phyloP scores from a whole-genome alignment of 1,140 invertebrate species.

The Parapsyche elsis region DNA sequence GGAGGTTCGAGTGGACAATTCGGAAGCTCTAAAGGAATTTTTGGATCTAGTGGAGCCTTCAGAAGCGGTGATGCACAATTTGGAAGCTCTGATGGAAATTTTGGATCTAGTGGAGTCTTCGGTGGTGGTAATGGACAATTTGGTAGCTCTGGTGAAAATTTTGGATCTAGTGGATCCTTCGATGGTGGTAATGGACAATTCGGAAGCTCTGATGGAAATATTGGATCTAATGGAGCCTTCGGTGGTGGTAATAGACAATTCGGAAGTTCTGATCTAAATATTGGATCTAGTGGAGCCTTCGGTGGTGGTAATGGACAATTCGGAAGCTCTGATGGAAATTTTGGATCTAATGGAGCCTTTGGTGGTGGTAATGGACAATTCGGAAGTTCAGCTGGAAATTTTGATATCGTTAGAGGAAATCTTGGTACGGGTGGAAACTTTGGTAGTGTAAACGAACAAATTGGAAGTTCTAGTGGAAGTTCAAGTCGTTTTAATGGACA shows the following conservation, averaged over 20 bases:
- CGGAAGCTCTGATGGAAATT: neutral
- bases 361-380: neutral
- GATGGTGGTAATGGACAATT: neutral
- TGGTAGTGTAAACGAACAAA: neutral
- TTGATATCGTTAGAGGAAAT: neutral
- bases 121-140: neutral
- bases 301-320: neutral
- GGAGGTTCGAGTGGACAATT: neutral
- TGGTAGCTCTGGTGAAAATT: neutral
- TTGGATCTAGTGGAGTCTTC: no score
- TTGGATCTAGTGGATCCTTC: neutral
- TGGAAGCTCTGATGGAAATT: neutral
- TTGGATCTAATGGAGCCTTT: neutral
- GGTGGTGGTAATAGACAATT: neutral
- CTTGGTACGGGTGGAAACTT: neutral
- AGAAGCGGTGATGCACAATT: neutral
- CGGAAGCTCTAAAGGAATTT: neutral
- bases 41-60: no score
- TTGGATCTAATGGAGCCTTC: no score
- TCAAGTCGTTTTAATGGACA: neutral
- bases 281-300: neutral
- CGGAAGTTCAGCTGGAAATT: neutral
- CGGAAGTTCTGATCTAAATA: neutral
- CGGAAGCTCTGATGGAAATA: no score
- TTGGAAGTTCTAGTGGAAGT: neutral